These are phyloP conservation scores for Propithecus coquereli DNA, from an alignment of 2,113 vertebrate species.

Conservation along the genomic window DNA sequence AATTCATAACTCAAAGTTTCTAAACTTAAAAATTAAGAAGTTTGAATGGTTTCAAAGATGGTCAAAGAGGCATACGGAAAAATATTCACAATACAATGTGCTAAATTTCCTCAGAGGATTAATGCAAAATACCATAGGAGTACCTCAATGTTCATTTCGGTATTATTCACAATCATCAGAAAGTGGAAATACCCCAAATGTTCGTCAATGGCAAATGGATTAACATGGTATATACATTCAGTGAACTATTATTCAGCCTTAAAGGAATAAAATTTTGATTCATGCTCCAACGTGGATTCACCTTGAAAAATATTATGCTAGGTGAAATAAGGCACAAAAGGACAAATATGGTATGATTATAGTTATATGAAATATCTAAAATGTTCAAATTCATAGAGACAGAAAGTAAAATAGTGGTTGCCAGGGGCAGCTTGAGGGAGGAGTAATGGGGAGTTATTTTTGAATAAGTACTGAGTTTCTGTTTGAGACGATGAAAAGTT, in stretches of 20 bases:
- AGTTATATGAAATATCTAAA: neutral
- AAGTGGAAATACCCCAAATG: neutral
- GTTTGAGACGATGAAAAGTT: neutral
- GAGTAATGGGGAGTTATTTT: neutral
- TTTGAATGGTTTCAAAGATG: neutral
- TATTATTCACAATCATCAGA: neutral
- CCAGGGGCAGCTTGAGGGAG: rapidly evolving
- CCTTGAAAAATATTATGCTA: neutral
- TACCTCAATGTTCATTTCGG: neutral
- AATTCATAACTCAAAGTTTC: neutral
- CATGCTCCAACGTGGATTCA: neutral
- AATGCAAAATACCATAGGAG: neutral
- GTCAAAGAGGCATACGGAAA: neutral
- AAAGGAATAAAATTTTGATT: neutral
- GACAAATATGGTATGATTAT: neutral
- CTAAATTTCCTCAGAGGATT: neutral
- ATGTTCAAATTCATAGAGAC: neutral
- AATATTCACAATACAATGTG: neutral
- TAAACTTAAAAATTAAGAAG: neutral
- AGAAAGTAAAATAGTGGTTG: neutral
- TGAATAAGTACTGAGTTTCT: neutral
- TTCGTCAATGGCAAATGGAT: neutral
- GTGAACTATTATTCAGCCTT: neutral
- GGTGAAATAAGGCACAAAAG: neutral
- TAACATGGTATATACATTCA: neutral